Percentiles rank a stretch among this genome's conserved stretches.
Evolutionary conservation across 1,140 invertebrate species (phyloP).

Genomic region (Nebria ingens): DNA sequence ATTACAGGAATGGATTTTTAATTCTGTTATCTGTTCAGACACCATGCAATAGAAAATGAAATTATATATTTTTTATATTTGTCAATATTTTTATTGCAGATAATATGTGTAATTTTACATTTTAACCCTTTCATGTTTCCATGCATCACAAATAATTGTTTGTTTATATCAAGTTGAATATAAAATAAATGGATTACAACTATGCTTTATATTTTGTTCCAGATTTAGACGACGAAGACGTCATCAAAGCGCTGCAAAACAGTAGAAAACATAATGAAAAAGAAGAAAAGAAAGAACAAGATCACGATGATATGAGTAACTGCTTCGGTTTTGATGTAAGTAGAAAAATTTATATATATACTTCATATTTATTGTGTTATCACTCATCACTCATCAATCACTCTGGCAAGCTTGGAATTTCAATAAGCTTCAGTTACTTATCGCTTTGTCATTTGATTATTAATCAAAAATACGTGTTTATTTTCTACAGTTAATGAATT

Average conservation of each 20-base stretch:
- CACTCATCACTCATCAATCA: no score
- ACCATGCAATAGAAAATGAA: not conserved
- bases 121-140: not conserved
- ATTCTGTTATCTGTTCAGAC: not conserved
- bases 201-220: slow-evolving; percentile 7
- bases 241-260: slow-evolving; percentile 29
- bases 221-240: slow-evolving; percentile 31
- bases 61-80: no score
- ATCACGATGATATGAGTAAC: slow-evolving; percentile 59
- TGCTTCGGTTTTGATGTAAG: slow-evolving; percentile 81
- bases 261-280: slow-evolving; percentile 26
- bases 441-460: no score
- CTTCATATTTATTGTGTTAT: no score
- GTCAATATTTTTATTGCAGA: no score
- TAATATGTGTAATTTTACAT: no score
- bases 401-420: no score
- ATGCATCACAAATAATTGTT: not conserved
- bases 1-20: not conserved
- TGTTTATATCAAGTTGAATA: not conserved
- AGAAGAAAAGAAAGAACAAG: slow-evolving; percentile 32
- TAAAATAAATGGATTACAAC: no score
- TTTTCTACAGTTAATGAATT: no score
- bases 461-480: no score
- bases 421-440: no score
- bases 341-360: no score